Evolutionary conservation across 2,797 vertebrate genomes (phyloP).

Genomic region (Tiaroga cobitis): DNA sequence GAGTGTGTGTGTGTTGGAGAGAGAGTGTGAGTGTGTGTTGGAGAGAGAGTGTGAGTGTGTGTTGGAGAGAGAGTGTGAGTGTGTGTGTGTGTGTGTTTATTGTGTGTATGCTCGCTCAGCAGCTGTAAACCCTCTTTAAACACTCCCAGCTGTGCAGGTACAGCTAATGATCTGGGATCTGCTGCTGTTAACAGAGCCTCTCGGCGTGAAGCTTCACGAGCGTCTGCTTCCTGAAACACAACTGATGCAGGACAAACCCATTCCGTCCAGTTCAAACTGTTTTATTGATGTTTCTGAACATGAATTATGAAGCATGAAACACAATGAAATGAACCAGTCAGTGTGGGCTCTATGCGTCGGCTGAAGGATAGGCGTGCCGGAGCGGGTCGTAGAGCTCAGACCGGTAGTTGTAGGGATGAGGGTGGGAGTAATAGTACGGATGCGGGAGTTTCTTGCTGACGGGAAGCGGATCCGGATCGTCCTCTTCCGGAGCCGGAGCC

Average conservation of each 20-base stretch:
- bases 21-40: no score
- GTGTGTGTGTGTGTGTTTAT: neutral
- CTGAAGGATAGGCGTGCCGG: conserved; percentile 74
- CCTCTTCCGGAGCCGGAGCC: conserved; percentile 62
- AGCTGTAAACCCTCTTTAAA: neutral
- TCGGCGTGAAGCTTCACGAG: neutral
- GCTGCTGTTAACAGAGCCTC: conserved; percentile 3
- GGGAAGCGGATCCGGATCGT: conserved; percentile 60
- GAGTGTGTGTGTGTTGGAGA: no score
- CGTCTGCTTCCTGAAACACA: neutral
- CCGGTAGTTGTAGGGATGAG: conserved; percentile 65
- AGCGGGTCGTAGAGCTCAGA: conserved; percentile 77
- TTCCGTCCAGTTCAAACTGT: neutral
- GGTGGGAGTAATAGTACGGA: conserved; percentile 50
- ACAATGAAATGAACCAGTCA: neutral
- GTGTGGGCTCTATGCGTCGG: neutral
- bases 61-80: neutral
- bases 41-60: no score
- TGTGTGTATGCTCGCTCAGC: neutral
- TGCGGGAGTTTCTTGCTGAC: conserved; percentile 66
- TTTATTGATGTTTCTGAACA: neutral
- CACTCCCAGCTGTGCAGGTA: neutral
- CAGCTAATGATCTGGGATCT: conserved; percentile 17
- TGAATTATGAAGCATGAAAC: neutral
- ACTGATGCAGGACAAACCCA: neutral